Evolutionary conservation across 2,888 invertebrate genomes (phyloP).

Genomic region (Tetragnatha montana): DNA sequence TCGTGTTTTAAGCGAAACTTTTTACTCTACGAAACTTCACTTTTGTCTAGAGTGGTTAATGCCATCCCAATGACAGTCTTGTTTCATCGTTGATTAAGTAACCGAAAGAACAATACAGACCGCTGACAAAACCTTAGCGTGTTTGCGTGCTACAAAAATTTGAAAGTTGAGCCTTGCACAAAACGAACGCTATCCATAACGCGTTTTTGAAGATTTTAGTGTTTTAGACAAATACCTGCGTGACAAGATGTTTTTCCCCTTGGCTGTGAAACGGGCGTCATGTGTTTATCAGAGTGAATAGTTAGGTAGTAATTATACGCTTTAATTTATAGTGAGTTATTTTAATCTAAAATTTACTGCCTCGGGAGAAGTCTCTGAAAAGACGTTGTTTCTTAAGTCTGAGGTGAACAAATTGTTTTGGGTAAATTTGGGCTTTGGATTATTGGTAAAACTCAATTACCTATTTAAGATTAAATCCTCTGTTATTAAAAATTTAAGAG

Average conservation of each 20-base stretch:
- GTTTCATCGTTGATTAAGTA: no score
- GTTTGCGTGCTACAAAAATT: conserved; percentile 20
- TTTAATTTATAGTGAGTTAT: neutral
- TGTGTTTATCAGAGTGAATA: neutral
- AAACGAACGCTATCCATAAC: neutral
- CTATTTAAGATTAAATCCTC: neutral
- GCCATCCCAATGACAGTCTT: no score
- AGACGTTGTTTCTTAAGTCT: neutral
- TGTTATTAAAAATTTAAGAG: neutral
- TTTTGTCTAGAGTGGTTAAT: no score
- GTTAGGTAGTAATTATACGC: neutral
- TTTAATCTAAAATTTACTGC: neutral
- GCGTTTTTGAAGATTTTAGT: neutral
- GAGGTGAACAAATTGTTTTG: neutral
- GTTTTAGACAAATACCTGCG: neutral
- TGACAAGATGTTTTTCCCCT: neutral
- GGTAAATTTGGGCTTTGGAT: neutral
- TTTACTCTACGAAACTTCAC: no score
- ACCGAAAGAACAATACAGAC: no score
- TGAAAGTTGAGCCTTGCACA: neutral
- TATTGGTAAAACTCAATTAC: neutral
- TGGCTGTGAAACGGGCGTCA: neutral
- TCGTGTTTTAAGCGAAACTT: no score
- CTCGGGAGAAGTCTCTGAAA: neutral
- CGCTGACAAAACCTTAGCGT: neutral